A percentile compares a stretch with the other conserved stretches of the same genome.
phyloP scores from a whole-genome alignment of 2,888 invertebrate genomes.

The Leucophenga montana region DNA sequence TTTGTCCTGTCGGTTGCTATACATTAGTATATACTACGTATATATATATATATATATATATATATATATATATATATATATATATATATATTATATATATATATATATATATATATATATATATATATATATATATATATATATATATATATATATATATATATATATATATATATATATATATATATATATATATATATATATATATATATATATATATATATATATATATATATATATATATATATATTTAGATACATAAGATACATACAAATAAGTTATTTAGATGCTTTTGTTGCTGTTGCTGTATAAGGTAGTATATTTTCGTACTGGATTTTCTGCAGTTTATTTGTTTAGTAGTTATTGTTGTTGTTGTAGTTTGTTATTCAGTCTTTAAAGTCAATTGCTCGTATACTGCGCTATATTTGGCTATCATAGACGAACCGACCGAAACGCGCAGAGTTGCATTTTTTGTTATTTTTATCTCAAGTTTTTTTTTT shows the following conservation, averaged over 20 bases:
- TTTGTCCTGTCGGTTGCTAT: neutral
- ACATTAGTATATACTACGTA: too few species aligned
- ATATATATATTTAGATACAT: constrained; percentile 25
- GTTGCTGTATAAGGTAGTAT: constrained; percentile 10
- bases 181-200: constrained; percentile 27
- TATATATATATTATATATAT: neutral
- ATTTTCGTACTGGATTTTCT: constrained; percentile 6
- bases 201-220: neutral
- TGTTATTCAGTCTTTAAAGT: constrained; percentile 60
- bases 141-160: constrained; percentile 24
- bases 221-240: too few species aligned
- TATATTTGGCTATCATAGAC: constrained; percentile 23
- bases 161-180: neutral
- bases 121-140: neutral
- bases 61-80: too few species aligned
- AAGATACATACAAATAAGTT: neutral
- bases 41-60: too few species aligned
- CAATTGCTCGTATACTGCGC: constrained; percentile 46
- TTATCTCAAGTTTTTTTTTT: constrained; percentile 30
- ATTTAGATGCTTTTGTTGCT: constrained; percentile 20
- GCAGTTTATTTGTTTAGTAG: constrained; percentile 15
- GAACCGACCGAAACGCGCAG: neutral
- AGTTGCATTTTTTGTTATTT: constrained; percentile 28
- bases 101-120: constrained; percentile 24
- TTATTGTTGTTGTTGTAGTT: constrained; percentile 32